phyloP scores from a whole-genome alignment of 2,888 invertebrate genomes.

The Dynastes maya region DNA sequence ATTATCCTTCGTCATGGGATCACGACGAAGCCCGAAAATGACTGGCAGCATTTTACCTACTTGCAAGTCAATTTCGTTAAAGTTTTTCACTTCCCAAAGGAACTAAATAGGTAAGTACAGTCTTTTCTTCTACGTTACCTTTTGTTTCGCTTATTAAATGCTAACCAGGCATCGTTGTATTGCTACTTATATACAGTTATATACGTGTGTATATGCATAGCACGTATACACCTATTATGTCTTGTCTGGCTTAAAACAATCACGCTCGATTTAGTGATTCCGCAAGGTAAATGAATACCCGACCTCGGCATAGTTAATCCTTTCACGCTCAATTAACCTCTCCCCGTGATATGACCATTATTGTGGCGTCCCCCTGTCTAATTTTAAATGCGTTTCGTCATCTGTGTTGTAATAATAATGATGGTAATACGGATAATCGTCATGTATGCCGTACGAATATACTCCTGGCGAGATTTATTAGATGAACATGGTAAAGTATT shows the following conservation, averaged over 20 bases:
- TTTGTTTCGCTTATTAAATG: conserved; percentile 19
- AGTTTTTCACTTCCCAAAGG: conserved; percentile 2
- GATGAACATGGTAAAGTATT: background rate
- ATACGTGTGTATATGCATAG: background rate
- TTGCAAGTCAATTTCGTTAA: too few relatives aligned
- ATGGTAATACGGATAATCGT: conserved; percentile 25
- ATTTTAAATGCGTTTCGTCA: conserved; percentile 16
- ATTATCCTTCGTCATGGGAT: background rate
- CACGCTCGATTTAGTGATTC: conserved; percentile 18
- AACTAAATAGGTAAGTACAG: background rate
- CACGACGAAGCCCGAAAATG: conserved; percentile 4
- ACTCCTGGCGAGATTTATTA: background rate
- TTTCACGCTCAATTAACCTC: conserved; percentile 29
- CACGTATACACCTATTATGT: background rate
- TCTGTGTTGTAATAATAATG: background rate
- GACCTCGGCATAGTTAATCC: conserved; percentile 21
- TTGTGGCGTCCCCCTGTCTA: background rate
- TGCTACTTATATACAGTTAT: conserved; percentile 10
- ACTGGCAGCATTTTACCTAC: too few relatives aligned
- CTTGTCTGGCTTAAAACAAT: background rate
- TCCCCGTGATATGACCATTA: conserved; percentile 30
- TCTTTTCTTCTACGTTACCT: conserved; percentile 1
- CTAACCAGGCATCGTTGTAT: background rate
- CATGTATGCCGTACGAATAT: conserved; percentile 7
- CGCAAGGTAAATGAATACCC: conserved; percentile 34